These are phyloP conservation scores for Pogonocherus hispidulus DNA, from an alignment of 2,888 invertebrate genomes.

Conservation along the genomic window DNA sequence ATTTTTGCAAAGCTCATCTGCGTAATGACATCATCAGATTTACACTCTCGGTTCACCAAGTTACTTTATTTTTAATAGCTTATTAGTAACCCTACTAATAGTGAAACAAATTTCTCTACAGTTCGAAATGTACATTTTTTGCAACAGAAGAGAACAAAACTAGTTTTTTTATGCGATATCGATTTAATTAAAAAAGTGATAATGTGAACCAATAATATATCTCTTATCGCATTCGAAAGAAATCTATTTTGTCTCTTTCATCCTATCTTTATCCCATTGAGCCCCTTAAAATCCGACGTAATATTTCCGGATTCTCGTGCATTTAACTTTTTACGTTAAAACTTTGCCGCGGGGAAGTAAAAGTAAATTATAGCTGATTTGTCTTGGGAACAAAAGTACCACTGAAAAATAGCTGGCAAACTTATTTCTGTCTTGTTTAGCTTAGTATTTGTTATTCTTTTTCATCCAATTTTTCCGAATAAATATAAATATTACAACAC, in stretches of 20 bases:
- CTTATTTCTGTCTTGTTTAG: slow-evolving; percentile 27
- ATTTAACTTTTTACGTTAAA: slow-evolving; percentile 31
- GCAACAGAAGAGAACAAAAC: no score
- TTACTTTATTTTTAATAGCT: no score
- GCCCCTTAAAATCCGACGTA: not conserved
- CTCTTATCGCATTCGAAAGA: not conserved
- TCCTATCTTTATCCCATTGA: slow-evolving; percentile 12
- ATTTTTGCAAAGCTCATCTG: no score
- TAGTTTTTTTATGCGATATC: no score
- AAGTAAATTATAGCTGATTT: slow-evolving; percentile 34
- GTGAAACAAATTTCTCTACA: no score
- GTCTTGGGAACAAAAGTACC: slow-evolving; percentile 27
- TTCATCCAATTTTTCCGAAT: not conserved
- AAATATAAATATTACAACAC: slow-evolving; percentile 4
- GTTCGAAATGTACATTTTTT: no score
- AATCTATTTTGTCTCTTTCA: not conserved
- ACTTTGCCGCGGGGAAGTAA: slow-evolving; percentile 30
- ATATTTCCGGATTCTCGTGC: slow-evolving; percentile 14
- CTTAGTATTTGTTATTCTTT: slow-evolving; percentile 28
- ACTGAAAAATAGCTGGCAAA: slow-evolving; percentile 26
- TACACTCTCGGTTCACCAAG: no score
- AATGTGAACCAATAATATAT: not conserved
- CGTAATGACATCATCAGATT: no score
- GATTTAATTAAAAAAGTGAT: no score
- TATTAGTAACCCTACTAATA: no score